Evolutionary conservation across 2,113 vertebrate species (phyloP).

Genomic region (Vulpes ferrilata): DNA sequence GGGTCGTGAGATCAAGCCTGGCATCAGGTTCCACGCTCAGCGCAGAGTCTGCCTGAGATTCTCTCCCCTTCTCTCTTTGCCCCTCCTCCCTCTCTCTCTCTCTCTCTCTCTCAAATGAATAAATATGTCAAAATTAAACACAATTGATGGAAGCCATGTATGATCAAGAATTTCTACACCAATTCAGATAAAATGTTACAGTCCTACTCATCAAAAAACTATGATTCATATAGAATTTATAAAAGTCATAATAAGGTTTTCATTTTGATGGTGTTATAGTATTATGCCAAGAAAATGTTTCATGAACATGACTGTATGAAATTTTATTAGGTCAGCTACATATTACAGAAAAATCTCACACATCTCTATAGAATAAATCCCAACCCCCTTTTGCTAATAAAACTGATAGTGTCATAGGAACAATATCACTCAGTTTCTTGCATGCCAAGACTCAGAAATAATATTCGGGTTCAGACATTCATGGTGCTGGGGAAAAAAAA

Average conservation of each 20-base stretch:
- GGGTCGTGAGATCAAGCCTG: background rate
- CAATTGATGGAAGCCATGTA: background rate
- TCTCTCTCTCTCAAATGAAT: background rate
- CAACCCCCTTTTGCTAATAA: constrained; percentile 73
- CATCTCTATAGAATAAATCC: constrained; percentile 67
- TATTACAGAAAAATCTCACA: constrained; percentile 60
- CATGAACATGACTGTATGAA: constrained; percentile 78
- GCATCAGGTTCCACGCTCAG: background rate
- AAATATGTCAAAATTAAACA: constrained; percentile 1
- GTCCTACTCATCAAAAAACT: constrained; percentile 71
- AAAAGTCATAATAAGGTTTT: constrained; percentile 75
- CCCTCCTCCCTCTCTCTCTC: background rate
- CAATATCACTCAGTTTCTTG: constrained; percentile 40
- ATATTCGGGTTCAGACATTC: background rate
- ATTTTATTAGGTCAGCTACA: constrained; percentile 81
- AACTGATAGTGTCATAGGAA: constrained; percentile 44
- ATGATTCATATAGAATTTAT: constrained; percentile 70
- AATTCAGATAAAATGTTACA: constrained; percentile 59
- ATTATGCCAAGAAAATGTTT: constrained; percentile 82
- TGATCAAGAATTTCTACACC: constrained; percentile 46
- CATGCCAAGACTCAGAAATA: background rate
- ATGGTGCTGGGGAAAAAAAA: background rate
- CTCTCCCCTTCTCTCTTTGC: background rate
- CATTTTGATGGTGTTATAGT: constrained; percentile 70
- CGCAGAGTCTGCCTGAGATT: background rate